Evolutionary conservation across 2,113 vertebrate species (phyloP).

Genomic region (Crotophaga sulcirostris): DNA sequence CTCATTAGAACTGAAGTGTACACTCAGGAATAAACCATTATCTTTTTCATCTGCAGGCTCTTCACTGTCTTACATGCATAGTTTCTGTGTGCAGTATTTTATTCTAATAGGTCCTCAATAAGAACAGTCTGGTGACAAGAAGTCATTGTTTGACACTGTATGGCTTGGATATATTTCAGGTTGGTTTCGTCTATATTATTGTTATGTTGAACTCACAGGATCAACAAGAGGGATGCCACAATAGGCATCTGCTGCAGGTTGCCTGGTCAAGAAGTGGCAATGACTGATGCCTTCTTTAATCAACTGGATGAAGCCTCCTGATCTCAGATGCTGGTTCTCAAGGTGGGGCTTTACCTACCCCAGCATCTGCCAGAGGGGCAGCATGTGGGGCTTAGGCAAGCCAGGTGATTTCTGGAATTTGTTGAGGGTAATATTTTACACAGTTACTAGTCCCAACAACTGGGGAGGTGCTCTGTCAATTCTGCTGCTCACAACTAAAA

Average conservation of each 20-base stretch:
- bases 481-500: not conserved
- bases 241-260: not conserved
- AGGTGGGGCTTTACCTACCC: not conserved
- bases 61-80: not conserved
- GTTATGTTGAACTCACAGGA: not conserved
- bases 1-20: slow-evolving; percentile 25
- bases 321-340: not conserved
- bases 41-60: not conserved
- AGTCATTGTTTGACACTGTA: not conserved
- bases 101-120: not conserved
- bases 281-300: not conserved
- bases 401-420: not conserved
- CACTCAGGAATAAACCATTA: not conserved
- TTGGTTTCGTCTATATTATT: not conserved
- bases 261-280: not conserved
- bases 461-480: not conserved
- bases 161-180: not conserved
- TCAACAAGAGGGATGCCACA: not conserved
- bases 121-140: not conserved
- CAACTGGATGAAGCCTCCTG: not conserved
- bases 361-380: not conserved
- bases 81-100: not conserved
- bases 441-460: not conserved
- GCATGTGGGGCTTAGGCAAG: not conserved
- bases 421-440: not conserved